Percentiles rank a stretch among this genome's conserved stretches.
Evolutionary conservation across 2,113 vertebrate species (phyloP).

Genomic region (Pterocles burchelli): DNA sequence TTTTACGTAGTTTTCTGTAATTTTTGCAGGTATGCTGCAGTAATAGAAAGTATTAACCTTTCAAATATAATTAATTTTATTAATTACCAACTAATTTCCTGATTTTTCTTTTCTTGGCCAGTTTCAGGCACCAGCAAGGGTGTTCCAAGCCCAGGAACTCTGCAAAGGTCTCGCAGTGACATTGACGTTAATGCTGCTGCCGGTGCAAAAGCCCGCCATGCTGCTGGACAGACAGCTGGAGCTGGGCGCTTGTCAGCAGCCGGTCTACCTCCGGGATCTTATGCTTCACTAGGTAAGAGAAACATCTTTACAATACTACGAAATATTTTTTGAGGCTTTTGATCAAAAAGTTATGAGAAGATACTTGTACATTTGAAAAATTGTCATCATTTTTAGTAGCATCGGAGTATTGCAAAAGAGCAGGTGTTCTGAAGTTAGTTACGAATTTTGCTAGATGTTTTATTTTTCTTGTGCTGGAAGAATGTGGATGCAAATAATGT

Average conservation of each 20-base stretch:
- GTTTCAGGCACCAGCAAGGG: conserved; percentile 83
- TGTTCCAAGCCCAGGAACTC: conserved; percentile 77
- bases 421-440: background rate
- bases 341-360: background rate
- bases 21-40: background rate
- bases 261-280: conserved; percentile 86
- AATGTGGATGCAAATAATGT: background rate
- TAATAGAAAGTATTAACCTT: background rate
- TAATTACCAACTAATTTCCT: background rate
- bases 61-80: background rate
- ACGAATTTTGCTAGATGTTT: background rate
- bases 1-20: fast-evolving
- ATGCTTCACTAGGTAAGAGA: conserved; percentile 89
- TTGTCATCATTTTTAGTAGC: fast-evolving
- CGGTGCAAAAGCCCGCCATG: conserved; percentile 87
- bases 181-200: conserved; percentile 94
- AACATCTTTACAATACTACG: background rate
- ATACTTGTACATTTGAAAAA: fast-evolving
- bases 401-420: background rate
- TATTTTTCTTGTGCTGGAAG: background rate
- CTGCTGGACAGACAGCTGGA: conserved; percentile 76
- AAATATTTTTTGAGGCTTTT: background rate
- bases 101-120: conserved; percentile 33
- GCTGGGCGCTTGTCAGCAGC: conserved; percentile 79
- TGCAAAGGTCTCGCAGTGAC: conserved; percentile 95